Percentiles rank a stretch among this genome's conserved stretches.
Conservation (phyloP, 2,888 invertebrate species). For the Cheilosia soror region DNA sequence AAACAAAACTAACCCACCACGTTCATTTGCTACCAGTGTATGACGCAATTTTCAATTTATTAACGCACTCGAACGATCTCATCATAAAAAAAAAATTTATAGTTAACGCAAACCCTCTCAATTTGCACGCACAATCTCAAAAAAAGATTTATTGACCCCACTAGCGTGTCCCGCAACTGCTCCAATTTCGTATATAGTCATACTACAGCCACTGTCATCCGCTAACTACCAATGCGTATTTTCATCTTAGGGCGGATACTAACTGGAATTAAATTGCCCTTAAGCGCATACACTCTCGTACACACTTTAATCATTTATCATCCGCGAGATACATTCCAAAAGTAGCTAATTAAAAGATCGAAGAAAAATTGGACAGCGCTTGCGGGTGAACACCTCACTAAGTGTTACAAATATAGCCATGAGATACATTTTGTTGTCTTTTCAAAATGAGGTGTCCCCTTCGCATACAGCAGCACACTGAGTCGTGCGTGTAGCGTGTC, state of each 20-base stretch:
- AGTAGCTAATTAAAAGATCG: slow-evolving; percentile 72
- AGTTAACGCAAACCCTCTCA: background rate
- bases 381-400: slow-evolving; percentile 51
- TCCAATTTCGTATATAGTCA: slow-evolving; percentile 20
- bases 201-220: slow-evolving; percentile 32
- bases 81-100: too few species aligned
- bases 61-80: too few species aligned
- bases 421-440: slow-evolving; percentile 35
- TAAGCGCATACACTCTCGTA: slow-evolving; percentile 33
- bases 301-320: slow-evolving; percentile 50
- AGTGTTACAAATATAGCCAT: slow-evolving; percentile 45
- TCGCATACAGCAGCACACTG: slow-evolving; percentile 28
- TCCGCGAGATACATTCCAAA: slow-evolving; percentile 56
- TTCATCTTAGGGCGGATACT: slow-evolving; percentile 58
- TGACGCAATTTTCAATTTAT: too few species aligned
- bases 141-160: slow-evolving; percentile 48
- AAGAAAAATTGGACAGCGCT: slow-evolving; percentile 69
- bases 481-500: too few species aligned
- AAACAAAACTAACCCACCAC: too few species aligned
- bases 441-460: slow-evolving; percentile 52
- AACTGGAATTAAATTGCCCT: slow-evolving; percentile 65
- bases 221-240: slow-evolving; percentile 18
- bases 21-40: too few species aligned
- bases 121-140: slow-evolving; percentile 30
- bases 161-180: slow-evolving; percentile 18